Conservation (phyloP, 1,140 invertebrate species). For the Catajapyx aquilonaris region DNA sequence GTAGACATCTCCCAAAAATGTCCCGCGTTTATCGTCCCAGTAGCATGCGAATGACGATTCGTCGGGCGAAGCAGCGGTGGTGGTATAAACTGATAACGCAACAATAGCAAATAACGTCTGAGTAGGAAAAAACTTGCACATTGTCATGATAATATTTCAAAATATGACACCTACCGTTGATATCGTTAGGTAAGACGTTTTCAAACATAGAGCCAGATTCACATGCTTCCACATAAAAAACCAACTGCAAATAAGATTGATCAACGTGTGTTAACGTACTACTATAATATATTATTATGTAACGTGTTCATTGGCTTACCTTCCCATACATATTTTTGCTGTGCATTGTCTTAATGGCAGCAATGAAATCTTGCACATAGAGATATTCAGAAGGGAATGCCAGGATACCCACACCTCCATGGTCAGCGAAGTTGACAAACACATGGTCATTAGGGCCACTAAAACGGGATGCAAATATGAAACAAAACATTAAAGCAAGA, state of each 20-base stretch:
- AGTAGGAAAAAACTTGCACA: constrained; percentile 2
- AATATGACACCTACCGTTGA: constrained; percentile 24
- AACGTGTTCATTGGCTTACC: too few relatives aligned
- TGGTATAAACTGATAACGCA: constrained; percentile 30
- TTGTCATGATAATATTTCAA: constrained; percentile 1
- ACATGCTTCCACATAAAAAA: constrained; percentile 43
- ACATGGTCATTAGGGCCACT: constrained; percentile 35
- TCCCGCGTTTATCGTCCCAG: constrained; percentile 24
- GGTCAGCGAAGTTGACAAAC: constrained; percentile 43
- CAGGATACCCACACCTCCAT: constrained; percentile 34
- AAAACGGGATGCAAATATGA: constrained; percentile 10
- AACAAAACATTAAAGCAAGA: constrained; percentile 1
- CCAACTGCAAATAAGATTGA: constrained; percentile 22
- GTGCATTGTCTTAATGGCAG: constrained; percentile 26
- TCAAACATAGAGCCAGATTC: constrained; percentile 46
- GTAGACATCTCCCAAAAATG: constrained; percentile 37
- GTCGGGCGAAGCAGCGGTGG: constrained; percentile 36
- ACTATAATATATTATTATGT: too few relatives aligned
- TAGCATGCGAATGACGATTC: constrained; percentile 40
- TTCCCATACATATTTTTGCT: constrained; percentile 22
- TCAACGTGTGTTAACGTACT: not conserved
- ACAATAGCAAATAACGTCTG: constrained; percentile 1
- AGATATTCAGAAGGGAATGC: constrained; percentile 27
- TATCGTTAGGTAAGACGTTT: constrained; percentile 27
- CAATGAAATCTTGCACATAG: constrained; percentile 14